Evolutionary conservation across 92 coral and sea anemone species (phyloP), one percentile per base, ranked within the genome.

Genomic region (Porites rus): DNA sequence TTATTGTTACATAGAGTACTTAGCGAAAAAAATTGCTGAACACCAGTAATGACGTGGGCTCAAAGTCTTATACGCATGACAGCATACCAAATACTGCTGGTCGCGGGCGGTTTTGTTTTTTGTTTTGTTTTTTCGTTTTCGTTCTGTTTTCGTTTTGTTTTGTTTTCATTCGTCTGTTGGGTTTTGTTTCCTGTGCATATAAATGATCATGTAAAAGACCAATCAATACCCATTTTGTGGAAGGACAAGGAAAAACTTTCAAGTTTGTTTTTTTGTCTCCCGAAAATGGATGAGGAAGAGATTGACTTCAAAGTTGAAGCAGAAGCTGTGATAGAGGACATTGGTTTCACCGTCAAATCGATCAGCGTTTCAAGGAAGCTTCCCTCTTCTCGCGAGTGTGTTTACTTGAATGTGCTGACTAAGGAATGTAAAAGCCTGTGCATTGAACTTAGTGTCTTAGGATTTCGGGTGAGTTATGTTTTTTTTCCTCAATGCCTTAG

Each of bases 291-390:
- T 13, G 96, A 90, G 65, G 97, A 95, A 90, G 99, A 95, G 88
- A 95, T 97, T 61, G 98, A 97, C 92, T 97, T 97, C 69, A 92
- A 94, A 75, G 83, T 71, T 59, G 99, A 97, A 87, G 99, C 99
- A 19, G 88, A 88, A 78, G 91, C 88, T 16, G 93, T 93, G 51
- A 91, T 92, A 46, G 84, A 79, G 22, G 99, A 97, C 83, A 90
- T 95, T 6, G 84, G 94, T 50, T 91, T 95, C n/a, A 88, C 94
- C 17, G 97, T 97, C 4, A 79, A 91, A 38, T 78, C 84, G 69
- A 97, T 97, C 10, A 66, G 59, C 22, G 82, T 95, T 20, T 97
- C 99, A 21, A 71, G 75, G n/a, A 83, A 80, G 67, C 93, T 97
- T 3, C 94, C 96, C 11, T 80, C 93, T 12, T 88, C 93, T 8